phyloP scores from a whole-genome alignment of 2,113 vertebrate genomes.

The Chrysemys picta region DNA sequence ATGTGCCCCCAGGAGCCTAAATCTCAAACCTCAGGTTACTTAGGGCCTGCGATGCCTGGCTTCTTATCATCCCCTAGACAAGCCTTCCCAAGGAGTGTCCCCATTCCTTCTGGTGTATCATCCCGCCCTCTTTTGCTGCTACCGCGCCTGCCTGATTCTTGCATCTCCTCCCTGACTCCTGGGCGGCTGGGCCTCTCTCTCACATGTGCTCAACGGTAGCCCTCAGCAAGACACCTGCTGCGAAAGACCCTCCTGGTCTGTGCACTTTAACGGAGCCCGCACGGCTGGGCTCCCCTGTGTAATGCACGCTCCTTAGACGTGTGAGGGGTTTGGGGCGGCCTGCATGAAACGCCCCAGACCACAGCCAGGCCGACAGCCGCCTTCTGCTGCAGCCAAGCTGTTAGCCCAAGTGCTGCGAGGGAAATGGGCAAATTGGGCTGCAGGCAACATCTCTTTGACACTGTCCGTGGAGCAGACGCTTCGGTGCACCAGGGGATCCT shows the following conservation, averaged over 20 bases:
- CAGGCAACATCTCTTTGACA: neutral
- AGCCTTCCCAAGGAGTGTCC: neutral
- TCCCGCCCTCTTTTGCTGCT: neutral
- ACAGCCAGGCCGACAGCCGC: neutral
- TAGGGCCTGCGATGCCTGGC: accelerated
- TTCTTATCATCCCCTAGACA: neutral
- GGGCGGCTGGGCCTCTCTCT: too few species aligned
- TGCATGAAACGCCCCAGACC: neutral
- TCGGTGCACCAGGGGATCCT: neutral
- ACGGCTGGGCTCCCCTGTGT: neutral
- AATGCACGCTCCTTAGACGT: neutral
- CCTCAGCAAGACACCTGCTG: neutral
- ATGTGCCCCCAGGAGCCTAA: neutral
- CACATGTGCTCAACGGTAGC: too few species aligned
- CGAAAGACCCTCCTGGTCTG: neutral
- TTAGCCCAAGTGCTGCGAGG: neutral
- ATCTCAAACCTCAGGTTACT: neutral
- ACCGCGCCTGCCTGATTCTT: too few species aligned
- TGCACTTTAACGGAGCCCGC: neutral
- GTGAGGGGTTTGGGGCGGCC: neutral
- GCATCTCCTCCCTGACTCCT: too few species aligned
- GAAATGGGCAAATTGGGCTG: neutral
- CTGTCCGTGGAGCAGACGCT: neutral
- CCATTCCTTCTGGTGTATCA: neutral
- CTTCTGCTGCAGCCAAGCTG: neutral